Percentiles rank a stretch among this genome's conserved stretches.
phyloP scores from a whole-genome alignment of 2,113 vertebrate species.

The Heptranchias perlo region DNA sequence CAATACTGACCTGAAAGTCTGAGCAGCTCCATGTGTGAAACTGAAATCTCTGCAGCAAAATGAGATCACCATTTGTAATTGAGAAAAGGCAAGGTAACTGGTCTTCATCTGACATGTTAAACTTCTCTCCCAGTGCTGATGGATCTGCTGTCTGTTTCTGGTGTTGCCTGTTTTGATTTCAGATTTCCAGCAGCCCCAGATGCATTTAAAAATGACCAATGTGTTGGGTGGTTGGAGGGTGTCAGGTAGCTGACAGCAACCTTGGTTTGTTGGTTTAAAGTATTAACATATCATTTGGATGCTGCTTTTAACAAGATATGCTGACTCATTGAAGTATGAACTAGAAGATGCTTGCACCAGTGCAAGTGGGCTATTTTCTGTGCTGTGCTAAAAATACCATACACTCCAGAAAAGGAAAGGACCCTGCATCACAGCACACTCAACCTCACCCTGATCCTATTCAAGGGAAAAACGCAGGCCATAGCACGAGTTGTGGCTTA shows the following conservation, averaged over 20 bases:
- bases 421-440: neutral
- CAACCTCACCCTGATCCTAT: neutral
- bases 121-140: neutral
- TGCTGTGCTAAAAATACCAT: conserved; percentile 40
- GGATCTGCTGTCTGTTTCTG: neutral
- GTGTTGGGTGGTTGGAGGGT: too few species aligned
- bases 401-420: neutral
- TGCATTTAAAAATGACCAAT: too few species aligned
- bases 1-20: neutral
- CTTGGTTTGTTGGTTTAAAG: neutral
- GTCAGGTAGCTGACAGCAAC: neutral
- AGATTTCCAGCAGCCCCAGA: neutral
- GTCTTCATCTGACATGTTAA: neutral
- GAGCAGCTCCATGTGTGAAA: neutral
- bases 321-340: conserved; percentile 37
- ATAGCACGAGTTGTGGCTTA: neutral
- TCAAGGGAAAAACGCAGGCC: neutral
- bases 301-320: neutral
- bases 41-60: neutral
- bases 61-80: neutral
- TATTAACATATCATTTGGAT: neutral
- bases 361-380: conserved; percentile 39
- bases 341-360: conserved; percentile 29
- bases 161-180: neutral
- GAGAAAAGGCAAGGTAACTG: neutral